phyloP scores from a whole-genome alignment of 1,140 invertebrate species.

The Hormaphis cornu region DNA sequence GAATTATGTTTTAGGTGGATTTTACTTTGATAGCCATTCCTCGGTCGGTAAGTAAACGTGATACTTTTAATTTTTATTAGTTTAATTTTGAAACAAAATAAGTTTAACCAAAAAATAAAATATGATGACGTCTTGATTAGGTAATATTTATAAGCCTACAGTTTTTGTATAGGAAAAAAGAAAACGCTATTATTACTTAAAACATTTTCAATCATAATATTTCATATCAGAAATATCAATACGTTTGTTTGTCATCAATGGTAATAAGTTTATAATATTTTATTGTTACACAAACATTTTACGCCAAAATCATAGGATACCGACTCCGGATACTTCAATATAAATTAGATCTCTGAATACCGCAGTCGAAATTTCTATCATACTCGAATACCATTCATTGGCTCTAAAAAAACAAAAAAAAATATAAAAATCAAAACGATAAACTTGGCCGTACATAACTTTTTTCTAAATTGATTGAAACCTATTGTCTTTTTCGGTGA shows the following conservation, averaged over 20 bases:
- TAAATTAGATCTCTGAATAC: not conserved
- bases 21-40: conserved; percentile 3
- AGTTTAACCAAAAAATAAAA: too few species aligned
- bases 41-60: conserved; percentile 4
- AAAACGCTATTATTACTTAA: too few species aligned
- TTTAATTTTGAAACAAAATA: too few species aligned
- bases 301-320: not conserved
- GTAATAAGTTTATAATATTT: not conserved
- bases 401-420: conserved; percentile 8
- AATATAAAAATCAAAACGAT: not conserved
- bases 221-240: too few species aligned
- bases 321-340: conserved; percentile 1
- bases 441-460: too few species aligned
- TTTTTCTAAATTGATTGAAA: too few species aligned
- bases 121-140: too few species aligned
- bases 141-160: too few species aligned
- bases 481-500: too few species aligned
- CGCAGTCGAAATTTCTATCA: not conserved
- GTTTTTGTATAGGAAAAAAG: too few species aligned
- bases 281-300: not conserved
- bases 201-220: too few species aligned
- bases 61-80: not conserved
- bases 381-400: not conserved
- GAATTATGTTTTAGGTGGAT: conserved; percentile 7
- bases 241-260: too few species aligned